Evolutionary conservation across 2,797 vertebrate genomes (phyloP).

Genomic region (Otolemur crassicaudatus): DNA sequence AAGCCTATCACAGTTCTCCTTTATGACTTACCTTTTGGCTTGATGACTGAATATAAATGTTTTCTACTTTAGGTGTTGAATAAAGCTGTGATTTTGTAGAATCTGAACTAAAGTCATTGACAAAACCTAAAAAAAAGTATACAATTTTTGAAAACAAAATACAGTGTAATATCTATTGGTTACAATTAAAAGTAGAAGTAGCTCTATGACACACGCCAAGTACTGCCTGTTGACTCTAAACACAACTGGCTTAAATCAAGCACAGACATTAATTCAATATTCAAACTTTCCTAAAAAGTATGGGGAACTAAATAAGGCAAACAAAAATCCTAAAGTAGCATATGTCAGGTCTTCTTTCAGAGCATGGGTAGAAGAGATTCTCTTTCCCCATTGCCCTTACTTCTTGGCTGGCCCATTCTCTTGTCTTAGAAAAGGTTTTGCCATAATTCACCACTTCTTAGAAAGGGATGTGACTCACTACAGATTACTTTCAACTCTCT

Average conservation of each 20-base stretch:
- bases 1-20: background rate
- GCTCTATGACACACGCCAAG: background rate
- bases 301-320: conserved; percentile 38
- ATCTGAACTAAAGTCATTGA: conserved; percentile 62
- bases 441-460: conserved; percentile 20
- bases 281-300: background rate
- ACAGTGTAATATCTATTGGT: background rate
- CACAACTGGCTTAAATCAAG: conserved; percentile 27
- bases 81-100: conserved; percentile 67
- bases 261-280: background rate
- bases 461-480: background rate
- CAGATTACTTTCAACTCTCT: conserved; percentile 28
- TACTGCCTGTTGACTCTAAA: conserved; percentile 21
- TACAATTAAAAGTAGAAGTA: conserved; percentile 45
- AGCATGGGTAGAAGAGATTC: background rate
- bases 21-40: conserved; percentile 70
- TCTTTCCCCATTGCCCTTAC: background rate
- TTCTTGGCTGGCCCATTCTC: background rate
- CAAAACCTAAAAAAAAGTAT: conserved; percentile 70
- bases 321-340: background rate
- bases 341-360: background rate
- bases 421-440: background rate
- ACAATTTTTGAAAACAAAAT: background rate
- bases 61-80: conserved; percentile 62
- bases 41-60: background rate